Percentiles rank a stretch among this genome's conserved stretches.
Conservation (phyloP, 2,888 invertebrate genomes). For the Spisula solida region DNA sequence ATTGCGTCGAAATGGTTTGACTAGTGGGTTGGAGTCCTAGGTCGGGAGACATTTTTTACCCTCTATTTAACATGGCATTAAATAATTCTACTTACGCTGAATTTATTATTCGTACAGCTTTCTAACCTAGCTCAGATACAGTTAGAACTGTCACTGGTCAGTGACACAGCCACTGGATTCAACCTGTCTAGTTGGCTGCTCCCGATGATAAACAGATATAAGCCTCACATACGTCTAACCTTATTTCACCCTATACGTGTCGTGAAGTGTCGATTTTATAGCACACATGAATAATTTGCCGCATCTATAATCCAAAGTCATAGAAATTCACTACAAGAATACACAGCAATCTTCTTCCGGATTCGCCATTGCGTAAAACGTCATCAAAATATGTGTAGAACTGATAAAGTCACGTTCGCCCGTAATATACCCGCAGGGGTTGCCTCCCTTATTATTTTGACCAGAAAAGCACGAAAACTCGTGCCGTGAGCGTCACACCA, state of each 20-base stretch:
- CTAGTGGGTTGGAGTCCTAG: no score
- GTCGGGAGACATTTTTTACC: no score
- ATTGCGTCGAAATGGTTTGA: no score
- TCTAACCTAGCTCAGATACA: background rate
- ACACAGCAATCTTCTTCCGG: conserved; percentile 67
- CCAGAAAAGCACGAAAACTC: no score
- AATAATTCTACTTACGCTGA: background rate
- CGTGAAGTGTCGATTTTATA: background rate
- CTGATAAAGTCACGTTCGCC: background rate
- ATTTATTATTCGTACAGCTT: background rate
- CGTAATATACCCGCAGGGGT: no score
- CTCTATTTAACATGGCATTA: no score
- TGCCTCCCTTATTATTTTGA: no score
- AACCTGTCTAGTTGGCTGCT: background rate
- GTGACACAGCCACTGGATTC: no score
- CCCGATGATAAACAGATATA: background rate
- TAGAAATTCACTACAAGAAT: conserved; percentile 14
- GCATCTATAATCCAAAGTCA: background rate
- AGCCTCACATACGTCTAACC: background rate
- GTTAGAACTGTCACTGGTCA: no score
- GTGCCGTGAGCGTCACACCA: no score
- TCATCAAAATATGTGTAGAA: conserved; percentile 60
- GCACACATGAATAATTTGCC: background rate
- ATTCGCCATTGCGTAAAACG: conserved; percentile 60
- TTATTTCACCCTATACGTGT: background rate